phyloP scores from a whole-genome alignment of 2,888 invertebrate species.

The Schizaphis graminum region DNA sequence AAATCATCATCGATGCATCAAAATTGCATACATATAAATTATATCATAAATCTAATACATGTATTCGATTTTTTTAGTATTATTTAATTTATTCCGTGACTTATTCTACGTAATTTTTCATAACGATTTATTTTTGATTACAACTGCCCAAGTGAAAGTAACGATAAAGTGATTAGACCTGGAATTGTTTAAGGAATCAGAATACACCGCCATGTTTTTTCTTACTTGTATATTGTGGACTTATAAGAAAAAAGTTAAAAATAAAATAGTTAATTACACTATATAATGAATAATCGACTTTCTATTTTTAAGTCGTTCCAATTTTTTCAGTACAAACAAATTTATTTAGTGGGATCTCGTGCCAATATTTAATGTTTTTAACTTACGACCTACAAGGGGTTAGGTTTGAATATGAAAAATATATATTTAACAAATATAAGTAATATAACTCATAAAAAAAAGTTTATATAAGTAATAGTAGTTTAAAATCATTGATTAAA shows the following conservation, averaged over 20 bases:
- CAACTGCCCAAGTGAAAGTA: neutral
- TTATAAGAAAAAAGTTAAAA: neutral
- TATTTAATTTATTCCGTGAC: neutral
- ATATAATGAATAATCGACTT: neutral
- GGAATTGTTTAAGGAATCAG: neutral
- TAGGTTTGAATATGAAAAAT: neutral
- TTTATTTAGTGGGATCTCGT: neutral
- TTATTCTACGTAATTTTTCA: neutral
- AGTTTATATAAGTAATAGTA: neutral
- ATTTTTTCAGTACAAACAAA: neutral
- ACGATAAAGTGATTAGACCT: neutral
- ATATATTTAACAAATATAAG: neutral
- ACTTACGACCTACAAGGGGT: neutral
- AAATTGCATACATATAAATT: neutral
- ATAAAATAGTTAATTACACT: neutral
- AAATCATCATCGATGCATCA: neutral
- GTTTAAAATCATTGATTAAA: constrained; percentile 33
- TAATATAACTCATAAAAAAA: neutral
- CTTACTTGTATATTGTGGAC: neutral
- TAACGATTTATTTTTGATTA: neutral
- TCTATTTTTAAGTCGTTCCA: neutral
- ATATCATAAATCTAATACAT: neutral
- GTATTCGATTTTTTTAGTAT: neutral
- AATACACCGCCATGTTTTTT: neutral
- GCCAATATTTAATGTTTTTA: neutral